phyloP scores from a whole-genome alignment of 64 coral and sea anemone species.

The Montipora efflorescens region DNA sequence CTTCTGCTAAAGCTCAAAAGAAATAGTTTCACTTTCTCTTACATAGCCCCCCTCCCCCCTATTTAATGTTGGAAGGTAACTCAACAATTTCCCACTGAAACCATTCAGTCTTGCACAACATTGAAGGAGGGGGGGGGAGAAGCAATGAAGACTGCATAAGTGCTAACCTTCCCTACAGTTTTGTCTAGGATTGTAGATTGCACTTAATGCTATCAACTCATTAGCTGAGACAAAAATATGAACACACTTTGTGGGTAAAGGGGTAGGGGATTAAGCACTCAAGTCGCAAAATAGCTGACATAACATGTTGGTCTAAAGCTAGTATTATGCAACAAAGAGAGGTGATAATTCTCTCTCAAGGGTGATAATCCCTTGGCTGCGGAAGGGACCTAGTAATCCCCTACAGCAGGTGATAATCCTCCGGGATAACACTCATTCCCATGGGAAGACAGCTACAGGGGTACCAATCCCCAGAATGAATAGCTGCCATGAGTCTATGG shows the following conservation, averaged over 20 bases:
- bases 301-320: constrained; percentile 33
- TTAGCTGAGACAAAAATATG: background rate
- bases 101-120: no score
- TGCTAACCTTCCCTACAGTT: no score
- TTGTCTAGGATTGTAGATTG: no score
- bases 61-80: no score
- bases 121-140: no score
- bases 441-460: constrained; percentile 36
- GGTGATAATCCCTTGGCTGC: no score
- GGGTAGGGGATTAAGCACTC: constrained; percentile 42
- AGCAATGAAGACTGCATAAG: no score
- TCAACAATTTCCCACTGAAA: no score
- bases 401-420: constrained; percentile 40
- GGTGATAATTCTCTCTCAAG: background rate
- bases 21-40: no score
- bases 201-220: background rate
- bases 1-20: no score
- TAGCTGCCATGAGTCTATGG: constrained; percentile 6
- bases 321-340: constrained; percentile 33
- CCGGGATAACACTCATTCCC: background rate
- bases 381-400: constrained; percentile 22
- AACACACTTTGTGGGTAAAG: constrained; percentile 38
- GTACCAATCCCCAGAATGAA: constrained; percentile 13
- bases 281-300: constrained; percentile 20
- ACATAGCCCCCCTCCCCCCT: no score